Base-by-base conservation (phyloP, 2,888 invertebrate species). In the Dynastes grantii region DNA sequence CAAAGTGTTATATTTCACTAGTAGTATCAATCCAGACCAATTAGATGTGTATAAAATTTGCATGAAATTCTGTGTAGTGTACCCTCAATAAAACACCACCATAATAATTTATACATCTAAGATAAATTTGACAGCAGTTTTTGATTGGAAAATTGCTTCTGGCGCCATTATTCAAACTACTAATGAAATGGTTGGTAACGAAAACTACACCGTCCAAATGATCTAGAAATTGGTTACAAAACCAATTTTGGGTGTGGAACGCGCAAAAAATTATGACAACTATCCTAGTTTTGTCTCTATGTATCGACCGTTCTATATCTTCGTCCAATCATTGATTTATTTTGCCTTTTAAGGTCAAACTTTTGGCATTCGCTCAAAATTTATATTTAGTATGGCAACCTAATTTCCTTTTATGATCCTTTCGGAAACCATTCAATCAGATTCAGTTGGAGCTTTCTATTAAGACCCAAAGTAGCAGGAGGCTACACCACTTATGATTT, bases 391-490 rank as follows among this genome's bases (percentile, higher is more conserved):
- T 49, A 61, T 63, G 61, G 45, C 73, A 75, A 75, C 73, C 73
- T 61, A 75, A 75, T 75, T 75, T 75, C 73, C 73, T 63, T 61
- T 75, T 58, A 75, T 75, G 73, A 63, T 61, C 73, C 45, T 75
- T 45, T 61, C 45, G 27, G 40, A 55, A 8, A 71, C 16, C 61
- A 40, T 45, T 75, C 61, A 75, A 61, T 75, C 58, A 63, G 61
- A 63, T 73, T 37, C 73, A 45, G 27, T 75, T 40, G 49, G 68
- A 61, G 37, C 9, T 32, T 61, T 49, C 45, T 27, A 75, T 75
- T 58, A 53, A 22, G 68, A 27, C 22, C 49, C 13, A 16, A 22
- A 67, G 37, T 9, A 45, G 55, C 8, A 27, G 55, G 55, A 40
- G 16, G 40, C 11, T 13, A 53, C 53, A 53, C 53, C 53, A 53